phyloP scores from a whole-genome alignment of 2,888 invertebrate genomes.

The Exocentrus adspersus region DNA sequence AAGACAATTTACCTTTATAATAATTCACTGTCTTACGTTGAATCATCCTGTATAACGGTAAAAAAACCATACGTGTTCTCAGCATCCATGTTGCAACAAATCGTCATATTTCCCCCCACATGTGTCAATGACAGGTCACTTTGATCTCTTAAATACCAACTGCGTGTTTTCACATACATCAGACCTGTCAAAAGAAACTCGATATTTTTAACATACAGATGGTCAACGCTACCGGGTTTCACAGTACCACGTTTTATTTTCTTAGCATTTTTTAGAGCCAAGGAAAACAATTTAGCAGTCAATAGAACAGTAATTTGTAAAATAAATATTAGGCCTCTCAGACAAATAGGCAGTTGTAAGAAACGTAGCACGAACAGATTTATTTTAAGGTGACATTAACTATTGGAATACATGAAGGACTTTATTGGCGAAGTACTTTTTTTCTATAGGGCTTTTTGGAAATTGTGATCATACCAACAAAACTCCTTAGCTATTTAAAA shows the following conservation, averaged over 20 bases:
- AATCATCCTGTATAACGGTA: too few species aligned
- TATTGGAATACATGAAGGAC: too few species aligned
- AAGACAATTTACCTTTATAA: neutral
- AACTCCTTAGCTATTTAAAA: neutral
- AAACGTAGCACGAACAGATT: neutral
- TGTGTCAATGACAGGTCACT: slow-evolving; percentile 39
- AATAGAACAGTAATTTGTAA: slow-evolving; percentile 7
- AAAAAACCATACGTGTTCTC: neutral
- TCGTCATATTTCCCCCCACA: slow-evolving; percentile 32
- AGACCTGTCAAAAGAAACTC: slow-evolving; percentile 40
- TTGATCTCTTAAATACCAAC: slow-evolving; percentile 44
- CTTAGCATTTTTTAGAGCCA: slow-evolving; percentile 16
- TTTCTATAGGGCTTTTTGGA: too few species aligned
- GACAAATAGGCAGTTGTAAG: neutral
- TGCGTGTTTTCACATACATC: slow-evolving; percentile 43
- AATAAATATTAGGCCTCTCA: slow-evolving; percentile 6
- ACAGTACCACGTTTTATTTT: slow-evolving; percentile 14
- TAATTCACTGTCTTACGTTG: neutral
- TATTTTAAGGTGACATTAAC: neutral
- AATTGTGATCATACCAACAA: too few species aligned
- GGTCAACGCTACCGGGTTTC: slow-evolving; percentile 37
- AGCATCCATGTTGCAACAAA: slow-evolving; percentile 23
- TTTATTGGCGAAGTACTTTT: too few species aligned
- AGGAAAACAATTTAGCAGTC: slow-evolving; percentile 15
- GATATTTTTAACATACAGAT: slow-evolving; percentile 42